Percentiles rank a stretch among this genome's conserved stretches.
phyloP scores from a whole-genome alignment of 2,113 vertebrate species.

The Oenanthe oenanthe region DNA sequence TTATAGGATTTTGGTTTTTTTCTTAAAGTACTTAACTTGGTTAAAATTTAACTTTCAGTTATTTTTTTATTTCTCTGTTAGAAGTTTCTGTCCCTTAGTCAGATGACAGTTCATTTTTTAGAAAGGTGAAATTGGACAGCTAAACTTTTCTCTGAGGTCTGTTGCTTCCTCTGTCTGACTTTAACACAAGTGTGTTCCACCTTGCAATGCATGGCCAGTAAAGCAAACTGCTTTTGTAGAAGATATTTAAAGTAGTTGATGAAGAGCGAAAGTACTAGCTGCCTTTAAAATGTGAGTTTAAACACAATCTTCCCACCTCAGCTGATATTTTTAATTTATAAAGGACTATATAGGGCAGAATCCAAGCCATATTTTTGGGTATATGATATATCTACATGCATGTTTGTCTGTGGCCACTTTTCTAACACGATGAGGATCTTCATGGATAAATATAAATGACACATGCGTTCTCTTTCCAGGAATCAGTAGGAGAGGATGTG shows the following conservation, averaged over 20 bases:
- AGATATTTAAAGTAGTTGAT: neutral
- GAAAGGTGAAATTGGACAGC: neutral
- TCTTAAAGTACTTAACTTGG: neutral
- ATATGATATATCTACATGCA: fast-evolving
- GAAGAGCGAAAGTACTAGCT: neutral
- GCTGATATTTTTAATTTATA: neutral
- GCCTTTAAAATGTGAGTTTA: neutral
- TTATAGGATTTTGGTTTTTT: neutral
- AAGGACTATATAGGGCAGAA: neutral
- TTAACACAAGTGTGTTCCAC: neutral
- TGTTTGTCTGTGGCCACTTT: neutral
- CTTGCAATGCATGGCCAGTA: neutral
- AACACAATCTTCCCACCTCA: neutral
- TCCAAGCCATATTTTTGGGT: neutral
- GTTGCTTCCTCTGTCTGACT: neutral
- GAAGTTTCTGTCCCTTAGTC: neutral
- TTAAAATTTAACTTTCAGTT: neutral
- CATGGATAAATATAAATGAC: neutral
- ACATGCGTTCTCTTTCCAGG: neutral
- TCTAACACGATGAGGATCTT: neutral
- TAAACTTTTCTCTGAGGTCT: neutral
- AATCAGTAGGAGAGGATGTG: neutral
- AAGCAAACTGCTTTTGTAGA: neutral
- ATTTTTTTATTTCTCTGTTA: neutral
- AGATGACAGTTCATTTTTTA: neutral